Base-by-base conservation (phyloP, 1,140 invertebrate genomes). In the Parasteatoda tepidariorum region DNA sequence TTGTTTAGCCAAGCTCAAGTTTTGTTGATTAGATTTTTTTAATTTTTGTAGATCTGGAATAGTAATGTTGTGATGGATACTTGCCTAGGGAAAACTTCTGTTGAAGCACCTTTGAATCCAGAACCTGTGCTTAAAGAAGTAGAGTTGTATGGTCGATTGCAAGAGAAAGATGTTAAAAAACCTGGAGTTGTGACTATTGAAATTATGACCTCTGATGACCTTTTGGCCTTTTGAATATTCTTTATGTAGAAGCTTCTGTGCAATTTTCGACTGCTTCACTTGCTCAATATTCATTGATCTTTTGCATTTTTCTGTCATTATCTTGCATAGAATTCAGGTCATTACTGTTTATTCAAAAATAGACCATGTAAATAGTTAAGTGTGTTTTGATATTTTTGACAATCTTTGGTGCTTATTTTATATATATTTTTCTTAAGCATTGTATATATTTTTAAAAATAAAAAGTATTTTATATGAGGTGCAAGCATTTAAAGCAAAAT, bases 21-120 rank as follows among this genome's bases (percentile, higher is more conserved):
- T n/a, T n/a, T n/a, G n/a, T n/a, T n/a, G n/a, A n/a, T n/a, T n/a
- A n/a, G n/a, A n/a, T n/a, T n/a, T n/a, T n/a, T n/a, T n/a, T n/a
- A n/a, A n/a, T n/a, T n/a, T 85, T 84, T 85, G 82, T 78, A 90
- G 89, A 85, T 90, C 26, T 89, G 88, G 88, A 90, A 90, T 76
- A 86, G 86, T 48, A 90, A 90, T 82, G 83, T 87, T n/a, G 41
- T 90, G 3, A 87, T 89, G 81, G 89, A 90, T 84, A 88, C 88
- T 61, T 90, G 89, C 84, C 86, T 90, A 73, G 89, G 88, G 0
- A 88, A 89, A 74, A 88, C 87, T 2, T 85, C 87, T n/a, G 79
- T 90, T 13, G 68, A 82, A 18, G 87, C 87, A 22, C 86, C 86
- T 31, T 30, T 85, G 18, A 74, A 78, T 34, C 48, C 84, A 15